phyloP scores from a whole-genome alignment of 2,797 vertebrate species.

The Ispidina lecontei region DNA sequence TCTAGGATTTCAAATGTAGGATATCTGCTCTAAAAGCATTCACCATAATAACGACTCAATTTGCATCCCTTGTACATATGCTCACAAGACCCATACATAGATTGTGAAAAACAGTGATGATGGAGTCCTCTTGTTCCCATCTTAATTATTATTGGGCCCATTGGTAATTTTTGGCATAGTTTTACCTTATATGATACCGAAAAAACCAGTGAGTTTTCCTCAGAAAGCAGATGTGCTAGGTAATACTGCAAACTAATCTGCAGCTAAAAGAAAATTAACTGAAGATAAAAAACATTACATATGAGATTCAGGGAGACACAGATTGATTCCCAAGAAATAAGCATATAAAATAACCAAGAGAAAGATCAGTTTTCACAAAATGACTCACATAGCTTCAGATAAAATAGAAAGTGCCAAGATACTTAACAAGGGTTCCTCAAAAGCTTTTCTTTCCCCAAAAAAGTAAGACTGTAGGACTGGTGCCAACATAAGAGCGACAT shows the following conservation, averaged over 20 bases:
- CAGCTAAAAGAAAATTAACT: slow-evolving; percentile 1
- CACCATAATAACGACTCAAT: not conserved
- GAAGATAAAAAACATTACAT: not conserved
- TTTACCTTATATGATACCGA: not conserved
- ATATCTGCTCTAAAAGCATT: not conserved
- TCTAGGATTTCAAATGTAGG: not conserved
- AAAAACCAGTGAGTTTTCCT: not conserved
- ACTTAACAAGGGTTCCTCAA: not conserved
- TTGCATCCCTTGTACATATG: not conserved
- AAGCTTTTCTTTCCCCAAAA: not conserved
- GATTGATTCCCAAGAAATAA: not conserved
- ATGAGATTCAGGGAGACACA: not conserved
- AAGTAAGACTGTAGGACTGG: not conserved
- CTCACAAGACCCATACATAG: not conserved
- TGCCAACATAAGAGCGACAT: not conserved
- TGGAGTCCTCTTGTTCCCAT: not conserved
- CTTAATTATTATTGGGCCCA: not conserved
- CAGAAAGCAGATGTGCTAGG: not conserved
- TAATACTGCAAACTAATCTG: not conserved
- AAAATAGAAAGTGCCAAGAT: not conserved
- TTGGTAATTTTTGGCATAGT: not conserved
- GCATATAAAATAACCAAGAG: not conserved
- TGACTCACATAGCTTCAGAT: not conserved
- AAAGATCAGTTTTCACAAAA: not conserved
- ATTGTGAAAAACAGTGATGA: not conserved